Base-by-base conservation (phyloP, 2,113 vertebrate species). In the Capra hircus region DNA sequence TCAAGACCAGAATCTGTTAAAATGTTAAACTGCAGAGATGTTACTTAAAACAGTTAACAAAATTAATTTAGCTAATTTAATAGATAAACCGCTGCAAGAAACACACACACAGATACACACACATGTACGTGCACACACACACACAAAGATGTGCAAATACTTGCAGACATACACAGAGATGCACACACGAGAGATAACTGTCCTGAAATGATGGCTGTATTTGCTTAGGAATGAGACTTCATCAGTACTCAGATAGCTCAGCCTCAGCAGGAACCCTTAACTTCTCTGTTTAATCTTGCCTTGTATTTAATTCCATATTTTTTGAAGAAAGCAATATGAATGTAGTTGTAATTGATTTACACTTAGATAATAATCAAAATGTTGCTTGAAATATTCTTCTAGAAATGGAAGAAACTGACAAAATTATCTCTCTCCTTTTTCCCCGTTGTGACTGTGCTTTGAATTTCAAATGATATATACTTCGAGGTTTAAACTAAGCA, bases 321-420 rank as follows among this genome's bases (percentile, higher is more conserved):
- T 50, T 81, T 95, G 17, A 94, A 91, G 11, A 23, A 94, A 94
- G 9, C 4, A 16, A 40, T 80, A 48, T 40, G 11, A 13, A 55
- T 5, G 1, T 45, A 45, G 6, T 36, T 67, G 45, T 2, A 59
- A 67, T 88, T 64, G 40, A 95, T 36, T 95, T 64, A 85, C 15
- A 88, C 21, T 74, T 95, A 83, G 15, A 19, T 94, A 64, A 80
- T 94, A 77, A 78, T 78, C 7, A 89, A 92, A 94, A 80, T 80
- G 0, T 36, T 84, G 30, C 25, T 60, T 71, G 81, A 74, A 91
- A 60, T 91, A 71, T 87, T 50, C 45, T 64, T 62, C 21, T 33
- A 91, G 59, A 36, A 55, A 74, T 57, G 9, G 45, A 52, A 96
- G 40, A 81, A 88, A 27, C 9, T 57, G 52, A 77, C 14, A 93